Conservation (phyloP, 2,797 vertebrate genomes). For the Oryzias dopingdopingensis region DNA sequence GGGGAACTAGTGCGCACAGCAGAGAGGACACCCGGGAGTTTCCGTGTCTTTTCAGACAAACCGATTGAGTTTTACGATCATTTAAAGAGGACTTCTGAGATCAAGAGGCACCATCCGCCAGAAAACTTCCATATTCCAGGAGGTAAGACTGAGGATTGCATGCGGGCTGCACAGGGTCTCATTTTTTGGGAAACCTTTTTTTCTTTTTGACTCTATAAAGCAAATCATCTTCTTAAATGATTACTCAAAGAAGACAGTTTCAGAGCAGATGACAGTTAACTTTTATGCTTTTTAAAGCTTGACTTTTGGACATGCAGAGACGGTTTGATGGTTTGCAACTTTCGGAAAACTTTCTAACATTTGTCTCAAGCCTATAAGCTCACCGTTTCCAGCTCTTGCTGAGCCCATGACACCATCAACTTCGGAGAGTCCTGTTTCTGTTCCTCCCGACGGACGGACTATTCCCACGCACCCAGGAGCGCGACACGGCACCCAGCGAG, state of each 20-base stretch:
- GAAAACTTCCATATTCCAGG: conserved; percentile 27
- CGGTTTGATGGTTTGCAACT: conserved; percentile 72
- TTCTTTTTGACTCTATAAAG: not conserved
- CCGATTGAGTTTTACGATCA: conserved; percentile 22
- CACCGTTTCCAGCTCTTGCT: conserved; percentile 13
- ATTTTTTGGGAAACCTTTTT: conserved; percentile 1
- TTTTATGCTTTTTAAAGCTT: conserved; percentile 68
- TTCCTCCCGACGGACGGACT: conserved; percentile 24
- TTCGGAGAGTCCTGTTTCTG: conserved; percentile 47
- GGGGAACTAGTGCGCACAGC: conserved; percentile 65
- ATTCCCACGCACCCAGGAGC: conserved; percentile 71
- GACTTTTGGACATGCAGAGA: conserved; percentile 45
- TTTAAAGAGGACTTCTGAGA: conserved; percentile 26
- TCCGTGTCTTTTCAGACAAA: conserved; percentile 17
- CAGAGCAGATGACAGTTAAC: conserved; percentile 46
- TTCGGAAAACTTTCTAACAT: conserved; percentile 73
- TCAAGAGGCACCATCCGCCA: conserved; percentile 33
- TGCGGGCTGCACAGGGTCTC: conserved; percentile 3
- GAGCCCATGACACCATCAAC: conserved; percentile 28
- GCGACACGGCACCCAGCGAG: conserved; percentile 52
- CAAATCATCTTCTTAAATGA: not conserved
- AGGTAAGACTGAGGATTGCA: conserved; percentile 57
- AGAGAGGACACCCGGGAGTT: conserved; percentile 60
- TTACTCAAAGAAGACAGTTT: conserved; percentile 12
- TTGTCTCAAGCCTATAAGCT: conserved; percentile 65